A percentile compares a stretch with the other conserved stretches of the same genome.
phyloP scores from a whole-genome alignment of 2,888 invertebrate genomes.

The Mesoligia furuncula region DNA sequence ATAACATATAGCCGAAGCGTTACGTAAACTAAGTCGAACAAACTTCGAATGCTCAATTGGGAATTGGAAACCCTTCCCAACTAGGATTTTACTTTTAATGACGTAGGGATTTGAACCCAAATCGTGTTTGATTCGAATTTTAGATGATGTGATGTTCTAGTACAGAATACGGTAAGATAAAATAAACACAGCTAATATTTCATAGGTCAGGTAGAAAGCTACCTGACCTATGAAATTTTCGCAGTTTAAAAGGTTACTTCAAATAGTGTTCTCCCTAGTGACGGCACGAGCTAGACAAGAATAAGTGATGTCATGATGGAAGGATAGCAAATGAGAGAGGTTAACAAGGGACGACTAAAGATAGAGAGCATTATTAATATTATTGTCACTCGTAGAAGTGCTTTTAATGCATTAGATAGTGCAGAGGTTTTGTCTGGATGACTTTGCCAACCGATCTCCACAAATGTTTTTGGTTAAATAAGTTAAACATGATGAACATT shows the following conservation, averaged over 20 bases:
- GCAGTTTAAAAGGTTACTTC: neutral
- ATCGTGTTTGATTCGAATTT: conserved; percentile 39
- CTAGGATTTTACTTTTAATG: conserved; percentile 62
- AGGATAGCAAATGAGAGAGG: neutral
- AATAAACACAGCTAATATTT: neutral
- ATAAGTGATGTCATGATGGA: neutral
- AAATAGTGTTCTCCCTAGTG: neutral
- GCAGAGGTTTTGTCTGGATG: too few species aligned
- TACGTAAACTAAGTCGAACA: conserved; percentile 48
- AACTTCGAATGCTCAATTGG: conserved; percentile 57
- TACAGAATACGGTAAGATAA: neutral
- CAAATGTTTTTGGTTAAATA: neutral
- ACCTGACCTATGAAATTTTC: neutral
- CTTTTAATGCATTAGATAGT: neutral
- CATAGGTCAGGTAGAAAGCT: neutral
- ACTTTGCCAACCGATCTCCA: neutral
- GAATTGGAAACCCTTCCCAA: conserved; percentile 58
- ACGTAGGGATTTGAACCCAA: conserved; percentile 50
- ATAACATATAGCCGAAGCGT: conserved; percentile 37
- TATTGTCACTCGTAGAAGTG: neutral
- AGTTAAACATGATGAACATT: neutral
- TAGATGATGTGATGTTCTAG: conserved; percentile 4
- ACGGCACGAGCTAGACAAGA: neutral
- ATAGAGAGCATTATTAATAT: neutral
- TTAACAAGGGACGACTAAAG: neutral